Evolutionary conservation across 2,888 invertebrate genomes (phyloP).

Genomic region (Hanleya hanleyi): DNA sequence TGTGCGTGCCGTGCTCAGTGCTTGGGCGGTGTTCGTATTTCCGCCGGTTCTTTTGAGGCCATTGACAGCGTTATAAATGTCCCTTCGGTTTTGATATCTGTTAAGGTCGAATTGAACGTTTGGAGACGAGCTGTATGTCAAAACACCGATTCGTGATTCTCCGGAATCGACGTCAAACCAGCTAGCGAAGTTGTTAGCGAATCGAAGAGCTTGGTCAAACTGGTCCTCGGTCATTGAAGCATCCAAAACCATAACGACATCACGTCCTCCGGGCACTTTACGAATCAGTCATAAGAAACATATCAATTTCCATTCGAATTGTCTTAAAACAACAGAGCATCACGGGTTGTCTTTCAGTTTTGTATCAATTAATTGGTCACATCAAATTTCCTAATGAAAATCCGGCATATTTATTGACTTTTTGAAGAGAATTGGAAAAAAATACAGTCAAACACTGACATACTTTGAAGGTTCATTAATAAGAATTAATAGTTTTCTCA

Average conservation of each 20-base stretch:
- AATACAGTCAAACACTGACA: no score
- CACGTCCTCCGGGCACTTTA: no score
- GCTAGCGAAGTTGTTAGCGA: constrained; percentile 40
- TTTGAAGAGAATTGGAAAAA: no score
- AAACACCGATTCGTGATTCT: neutral
- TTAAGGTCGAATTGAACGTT: constrained; percentile 8
- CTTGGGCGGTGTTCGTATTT: neutral
- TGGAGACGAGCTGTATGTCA: constrained; percentile 1
- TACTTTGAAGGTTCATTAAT: no score
- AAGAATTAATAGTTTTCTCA: no score
- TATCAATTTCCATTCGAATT: no score
- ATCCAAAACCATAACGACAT: constrained; percentile 55
- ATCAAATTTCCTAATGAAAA: no score
- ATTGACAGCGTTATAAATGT: neutral
- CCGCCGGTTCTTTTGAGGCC: neutral
- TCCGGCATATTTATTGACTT: no score
- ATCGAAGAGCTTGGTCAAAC: constrained; percentile 49
- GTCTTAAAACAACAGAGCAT: no score
- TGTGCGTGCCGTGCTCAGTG: constrained; percentile 22
- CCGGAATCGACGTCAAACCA: constrained; percentile 32
- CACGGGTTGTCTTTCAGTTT: no score
- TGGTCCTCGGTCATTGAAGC: constrained; percentile 43
- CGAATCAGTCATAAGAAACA: no score
- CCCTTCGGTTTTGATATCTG: neutral
- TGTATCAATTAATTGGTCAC: no score